phyloP scores from a whole-genome alignment of 2,797 vertebrate species.

The Danio tinwini region DNA sequence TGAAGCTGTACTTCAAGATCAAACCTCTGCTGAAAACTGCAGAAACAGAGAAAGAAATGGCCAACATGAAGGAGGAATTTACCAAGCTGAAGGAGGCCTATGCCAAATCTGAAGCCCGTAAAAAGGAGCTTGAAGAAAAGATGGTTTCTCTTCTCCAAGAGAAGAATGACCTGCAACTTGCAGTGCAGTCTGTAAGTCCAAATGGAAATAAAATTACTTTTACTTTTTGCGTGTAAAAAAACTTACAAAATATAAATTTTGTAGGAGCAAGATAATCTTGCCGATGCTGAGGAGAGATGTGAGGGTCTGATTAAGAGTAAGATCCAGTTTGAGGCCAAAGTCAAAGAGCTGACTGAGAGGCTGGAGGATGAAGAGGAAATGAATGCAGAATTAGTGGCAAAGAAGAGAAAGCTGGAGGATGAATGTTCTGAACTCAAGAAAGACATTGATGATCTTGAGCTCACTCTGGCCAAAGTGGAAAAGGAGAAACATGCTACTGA shows the following conservation, averaged over 20 bases:
- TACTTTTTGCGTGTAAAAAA: too few species aligned
- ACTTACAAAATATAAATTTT: too few species aligned
- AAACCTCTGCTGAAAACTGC: constrained; percentile 82
- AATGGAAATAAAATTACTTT: too few species aligned
- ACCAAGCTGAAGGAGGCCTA: constrained; percentile 72
- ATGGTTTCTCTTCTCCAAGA: constrained; percentile 76
- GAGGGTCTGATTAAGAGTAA: constrained; percentile 87
- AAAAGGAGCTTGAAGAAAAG: constrained; percentile 76
- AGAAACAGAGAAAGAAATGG: constrained; percentile 82
- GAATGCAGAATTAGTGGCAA: constrained; percentile 82
- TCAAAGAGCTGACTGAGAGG: constrained; percentile 82
- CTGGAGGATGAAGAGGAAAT: constrained; percentile 86
- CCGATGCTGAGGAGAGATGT: constrained; percentile 82
- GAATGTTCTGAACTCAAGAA: constrained; percentile 84
- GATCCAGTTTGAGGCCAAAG: constrained; percentile 85
- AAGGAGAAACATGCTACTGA: constrained; percentile 86
- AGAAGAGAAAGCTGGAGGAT: constrained; percentile 83
- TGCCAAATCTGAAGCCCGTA: constrained; percentile 73
- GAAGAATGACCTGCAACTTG: constrained; percentile 74
- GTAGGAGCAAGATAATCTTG: constrained; percentile 82
- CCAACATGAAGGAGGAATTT: constrained; percentile 77
- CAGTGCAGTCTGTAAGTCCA: constrained; percentile 69
- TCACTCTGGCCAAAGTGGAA: constrained; percentile 83
- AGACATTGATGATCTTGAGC: constrained; percentile 84
- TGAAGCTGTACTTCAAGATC: constrained; percentile 87